Conservation (phyloP, 2,888 invertebrate genomes). For the Gerris lacustris region DNA sequence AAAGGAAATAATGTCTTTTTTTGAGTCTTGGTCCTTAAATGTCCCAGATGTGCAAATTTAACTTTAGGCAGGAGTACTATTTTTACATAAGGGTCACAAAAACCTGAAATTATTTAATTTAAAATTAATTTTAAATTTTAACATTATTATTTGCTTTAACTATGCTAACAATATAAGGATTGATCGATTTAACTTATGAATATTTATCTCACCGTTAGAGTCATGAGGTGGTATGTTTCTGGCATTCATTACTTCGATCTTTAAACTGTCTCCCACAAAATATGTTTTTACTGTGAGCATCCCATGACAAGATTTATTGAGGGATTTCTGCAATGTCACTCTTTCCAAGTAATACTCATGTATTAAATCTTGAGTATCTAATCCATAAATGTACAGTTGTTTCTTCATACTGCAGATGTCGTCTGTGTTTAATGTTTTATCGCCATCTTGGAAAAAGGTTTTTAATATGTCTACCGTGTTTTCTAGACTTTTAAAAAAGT, state of each 20-base stretch:
- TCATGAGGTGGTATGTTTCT: conserved; percentile 76
- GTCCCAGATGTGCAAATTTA: conserved; percentile 57
- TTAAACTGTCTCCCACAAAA: conserved; percentile 56
- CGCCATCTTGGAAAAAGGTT: conserved; percentile 70
- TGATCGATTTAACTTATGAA: no score
- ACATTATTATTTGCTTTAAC: no score
- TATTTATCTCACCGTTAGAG: conserved; percentile 56
- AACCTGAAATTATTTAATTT: conserved; percentile 42
- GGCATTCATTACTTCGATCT: conserved; percentile 79
- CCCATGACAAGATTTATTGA: conserved; percentile 53
- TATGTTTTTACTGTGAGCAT: conserved; percentile 65
- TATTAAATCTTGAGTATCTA: conserved; percentile 78
- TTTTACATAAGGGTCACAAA: conserved; percentile 87
- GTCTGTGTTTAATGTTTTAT: conserved; percentile 34
- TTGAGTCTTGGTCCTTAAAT: conserved; percentile 80
- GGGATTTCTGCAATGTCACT: conserved; percentile 52
- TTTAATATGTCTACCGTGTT: conserved; percentile 75
- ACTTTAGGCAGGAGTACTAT: conserved; percentile 74
- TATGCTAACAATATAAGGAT: no score
- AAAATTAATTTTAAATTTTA: no score
- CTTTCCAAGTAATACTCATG: conserved; percentile 58
- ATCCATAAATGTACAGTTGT: conserved; percentile 66
- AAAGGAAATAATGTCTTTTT: conserved; percentile 86
- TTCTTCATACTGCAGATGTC: conserved; percentile 44
- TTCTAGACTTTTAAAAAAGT: conserved; percentile 83